Base-by-base conservation (phyloP, 1,140 invertebrate genomes). In the Anadara kagoshimensis region DNA sequence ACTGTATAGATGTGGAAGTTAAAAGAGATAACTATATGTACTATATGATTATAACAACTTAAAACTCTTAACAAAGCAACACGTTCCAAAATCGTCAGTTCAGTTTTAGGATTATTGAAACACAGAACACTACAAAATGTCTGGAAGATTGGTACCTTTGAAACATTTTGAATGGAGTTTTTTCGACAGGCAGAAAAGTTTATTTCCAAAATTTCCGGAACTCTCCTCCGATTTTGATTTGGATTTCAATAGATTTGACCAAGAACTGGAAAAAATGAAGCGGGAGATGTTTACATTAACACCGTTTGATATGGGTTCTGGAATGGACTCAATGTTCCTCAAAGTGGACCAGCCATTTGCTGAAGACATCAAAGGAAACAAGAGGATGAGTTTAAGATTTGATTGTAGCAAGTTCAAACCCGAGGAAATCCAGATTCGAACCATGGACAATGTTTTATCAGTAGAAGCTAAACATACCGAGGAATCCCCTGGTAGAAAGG, bases 401-500 rank as follows among this genome's bases (percentile, higher is more conserved):
- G 86, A 88, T 63, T 83, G 84, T 29, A 83, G 79, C 44, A 59
- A 87, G 41, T 87, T 86, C 67, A 84, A 85, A 70, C 85, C 87
- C 0, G 85, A 87, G 44, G 86, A 87, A 73, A 87, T 88, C 69
- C 68, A 78, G 43, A 82, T 88, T 10, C 84, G 83, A 67, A 86
- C 86, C 0, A 58, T 85, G 29, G 85, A 87, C 72, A 85, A 81
- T 29, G 70, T 69, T 11, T 73, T 88, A 41, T 77, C 85, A 47
- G 80, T 88, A 4, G 61, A 83, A 41, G 86, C 86, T 20, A 85
- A 86, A 62, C 85, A 87, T 68, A 76, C 58, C 24, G 83, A 85
- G 64, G 79, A 78, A 66, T 83, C 81, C 3, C 82, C 83, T 0
- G 82, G 79, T 16, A 78, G 76, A 11, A 83, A 80, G 47, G 78